Conservation (phyloP, 1,140 invertebrate genomes). For the Mya arenaria region DNA sequence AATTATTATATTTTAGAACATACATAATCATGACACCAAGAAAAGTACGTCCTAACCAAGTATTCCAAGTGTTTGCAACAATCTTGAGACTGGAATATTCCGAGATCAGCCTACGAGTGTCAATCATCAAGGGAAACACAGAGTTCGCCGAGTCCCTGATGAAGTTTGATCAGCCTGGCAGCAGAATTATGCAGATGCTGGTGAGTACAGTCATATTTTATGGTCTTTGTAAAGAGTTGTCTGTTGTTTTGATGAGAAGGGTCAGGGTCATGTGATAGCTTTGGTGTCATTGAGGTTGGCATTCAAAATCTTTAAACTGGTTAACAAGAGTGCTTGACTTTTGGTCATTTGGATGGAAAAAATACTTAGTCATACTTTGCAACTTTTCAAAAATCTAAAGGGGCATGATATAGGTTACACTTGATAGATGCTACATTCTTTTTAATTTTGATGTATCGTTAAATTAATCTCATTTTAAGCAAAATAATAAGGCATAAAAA, state of each 20-base stretch:
- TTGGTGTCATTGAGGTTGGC: too few relatives aligned
- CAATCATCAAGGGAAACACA: conserved; percentile 70
- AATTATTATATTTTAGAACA: conserved; percentile 63
- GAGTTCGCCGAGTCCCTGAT: conserved; percentile 69
- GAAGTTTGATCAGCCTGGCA: conserved; percentile 74
- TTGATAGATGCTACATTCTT: not conserved
- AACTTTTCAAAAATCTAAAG: too few relatives aligned
- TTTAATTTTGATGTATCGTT: not conserved
- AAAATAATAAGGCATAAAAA: too few relatives aligned
- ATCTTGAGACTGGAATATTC: conserved; percentile 74
- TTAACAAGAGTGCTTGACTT: too few relatives aligned
- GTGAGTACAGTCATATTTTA: too few relatives aligned
- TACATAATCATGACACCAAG: conserved; percentile 77
- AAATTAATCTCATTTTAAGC: not conserved
- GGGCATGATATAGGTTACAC: too few relatives aligned
- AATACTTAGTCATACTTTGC: too few relatives aligned
- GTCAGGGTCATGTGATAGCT: too few relatives aligned
- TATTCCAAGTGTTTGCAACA: conserved; percentile 74
- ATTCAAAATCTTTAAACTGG: too few relatives aligned
- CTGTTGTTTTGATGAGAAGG: too few relatives aligned
- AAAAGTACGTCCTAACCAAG: conserved; percentile 74
- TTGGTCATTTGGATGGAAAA: too few relatives aligned
- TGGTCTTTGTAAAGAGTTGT: too few relatives aligned
- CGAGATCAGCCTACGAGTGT: conserved; percentile 70
- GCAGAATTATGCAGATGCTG: conserved; percentile 74